phyloP scores from a whole-genome alignment of 2,888 invertebrate genomes.

The Brachypalpus laphriformis region DNA sequence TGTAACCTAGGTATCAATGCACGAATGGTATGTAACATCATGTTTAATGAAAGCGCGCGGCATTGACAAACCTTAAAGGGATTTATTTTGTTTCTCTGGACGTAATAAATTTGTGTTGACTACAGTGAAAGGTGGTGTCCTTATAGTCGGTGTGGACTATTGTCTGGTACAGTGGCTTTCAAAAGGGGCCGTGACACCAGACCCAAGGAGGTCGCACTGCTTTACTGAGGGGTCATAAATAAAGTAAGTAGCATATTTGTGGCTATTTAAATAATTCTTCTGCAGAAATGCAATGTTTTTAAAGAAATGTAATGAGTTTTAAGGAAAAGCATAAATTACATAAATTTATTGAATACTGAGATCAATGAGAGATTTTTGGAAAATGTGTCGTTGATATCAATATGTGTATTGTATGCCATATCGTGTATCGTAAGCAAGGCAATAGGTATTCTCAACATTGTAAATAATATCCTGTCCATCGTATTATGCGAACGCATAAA shows the following conservation, averaged over 20 bases:
- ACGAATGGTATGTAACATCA: not conserved
- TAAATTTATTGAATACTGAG: too few species aligned
- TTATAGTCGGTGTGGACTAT: not conserved
- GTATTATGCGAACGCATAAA: too few species aligned
- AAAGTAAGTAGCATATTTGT: not conserved
- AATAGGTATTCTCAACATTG: too few species aligned
- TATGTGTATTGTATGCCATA: too few species aligned
- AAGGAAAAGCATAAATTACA: too few species aligned
- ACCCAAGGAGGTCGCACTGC: not conserved
- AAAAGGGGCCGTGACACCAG: not conserved
- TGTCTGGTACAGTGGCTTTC: not conserved
- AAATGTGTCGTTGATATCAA: too few species aligned
- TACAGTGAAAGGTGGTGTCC: slow-evolving; percentile 5
- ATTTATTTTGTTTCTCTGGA: slow-evolving; percentile 17
- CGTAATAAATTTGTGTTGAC: not conserved
- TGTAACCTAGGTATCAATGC: slow-evolving; percentile 38
- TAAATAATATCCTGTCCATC: too few species aligned
- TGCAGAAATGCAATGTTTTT: too few species aligned
- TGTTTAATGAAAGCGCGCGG: slow-evolving; percentile 34
- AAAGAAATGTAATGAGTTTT: too few species aligned
- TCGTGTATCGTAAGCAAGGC: too few species aligned
- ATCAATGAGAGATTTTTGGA: too few species aligned
- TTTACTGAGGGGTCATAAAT: not conserved
- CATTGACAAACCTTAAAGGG: slow-evolving; percentile 20
- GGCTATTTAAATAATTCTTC: too few species aligned